phyloP scores from a whole-genome alignment of 2,113 vertebrate species.

The Psittacula cyanocephala region DNA sequence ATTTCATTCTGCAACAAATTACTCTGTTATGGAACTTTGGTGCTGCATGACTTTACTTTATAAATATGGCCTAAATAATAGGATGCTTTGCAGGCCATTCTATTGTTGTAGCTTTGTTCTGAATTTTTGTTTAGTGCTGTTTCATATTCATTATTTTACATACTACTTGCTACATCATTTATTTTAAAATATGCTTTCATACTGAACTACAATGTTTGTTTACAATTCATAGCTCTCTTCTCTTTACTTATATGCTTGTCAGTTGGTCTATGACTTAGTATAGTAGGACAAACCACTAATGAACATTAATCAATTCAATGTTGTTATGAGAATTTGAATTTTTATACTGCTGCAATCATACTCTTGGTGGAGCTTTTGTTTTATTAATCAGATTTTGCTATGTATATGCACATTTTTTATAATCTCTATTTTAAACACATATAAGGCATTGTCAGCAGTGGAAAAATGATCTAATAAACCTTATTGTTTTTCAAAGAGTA shows the following conservation, averaged over 20 bases:
- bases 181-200: neutral
- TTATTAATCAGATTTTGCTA: constrained; percentile 45
- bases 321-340: neutral
- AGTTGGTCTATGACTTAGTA: neutral
- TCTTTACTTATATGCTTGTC: neutral
- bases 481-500: constrained; percentile 27
- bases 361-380: constrained; percentile 68
- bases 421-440: constrained; percentile 35
- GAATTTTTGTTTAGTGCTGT: neutral
- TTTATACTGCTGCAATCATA: constrained; percentile 20
- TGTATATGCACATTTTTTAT: neutral
- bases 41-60: neutral
- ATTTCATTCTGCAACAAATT: neutral
- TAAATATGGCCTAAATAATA: neutral
- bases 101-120: neutral
- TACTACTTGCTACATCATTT: constrained; percentile 1
- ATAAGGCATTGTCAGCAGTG: neutral
- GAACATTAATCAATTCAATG: constrained; percentile 9
- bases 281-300: neutral
- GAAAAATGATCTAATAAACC: constrained; percentile 44
- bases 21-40: neutral
- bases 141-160: neutral
- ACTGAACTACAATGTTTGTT: neutral
- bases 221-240: neutral
- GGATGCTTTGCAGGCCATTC: neutral